Base-by-base conservation (phyloP, 92 coral and sea anemone species). In the Meandrina meandrites region DNA sequence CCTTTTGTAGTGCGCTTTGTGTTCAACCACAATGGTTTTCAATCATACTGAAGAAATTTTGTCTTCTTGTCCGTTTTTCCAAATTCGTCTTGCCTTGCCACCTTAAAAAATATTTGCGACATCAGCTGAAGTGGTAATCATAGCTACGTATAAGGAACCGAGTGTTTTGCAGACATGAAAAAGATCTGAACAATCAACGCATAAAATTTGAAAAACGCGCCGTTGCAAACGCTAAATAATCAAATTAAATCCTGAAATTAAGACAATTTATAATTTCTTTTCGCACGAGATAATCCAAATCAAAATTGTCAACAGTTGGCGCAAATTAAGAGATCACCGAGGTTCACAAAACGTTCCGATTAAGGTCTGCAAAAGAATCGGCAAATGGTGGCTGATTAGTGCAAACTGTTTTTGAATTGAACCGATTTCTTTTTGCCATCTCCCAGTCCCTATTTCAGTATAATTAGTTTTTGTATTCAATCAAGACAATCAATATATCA, bases 281-380 rank as follows among this genome's bases (percentile, higher is more conserved):
- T 8, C 11, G 67, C 12, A 8, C 30, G 28, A 60, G 68, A 22
- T 60, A 2, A 60, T 22, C 30, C 24, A 6, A 11, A 60, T 60
- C 31, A 60, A 24, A 60, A 60, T 60, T 22, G 14, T 60, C 68
- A 60, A 8, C 68, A 60, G 68, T 60, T 60, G 13, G 11, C 31
- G 2, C n/a, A 60, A 60, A 60, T 27, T 1, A 22, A 60, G 30
- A 6, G 68, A 60, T 22, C 9, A 27, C 31, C 9, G 1, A 60
- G 27, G 68, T 6, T 60, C 30, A 13, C 31, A 60, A 60, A 21
- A 4, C 53, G 8, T 48, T 48, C 12, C 9, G 48, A 45, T 48
- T 48, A 15, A 60, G n/a, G 68, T 60, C 68, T 60, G 68, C 68
- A 60, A 60, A 60, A 60, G 68, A 60, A 60, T 60, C 68, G 68